phyloP scores from a whole-genome alignment of 2,888 invertebrate genomes.

The Poecilobothrus nobilitatus region DNA sequence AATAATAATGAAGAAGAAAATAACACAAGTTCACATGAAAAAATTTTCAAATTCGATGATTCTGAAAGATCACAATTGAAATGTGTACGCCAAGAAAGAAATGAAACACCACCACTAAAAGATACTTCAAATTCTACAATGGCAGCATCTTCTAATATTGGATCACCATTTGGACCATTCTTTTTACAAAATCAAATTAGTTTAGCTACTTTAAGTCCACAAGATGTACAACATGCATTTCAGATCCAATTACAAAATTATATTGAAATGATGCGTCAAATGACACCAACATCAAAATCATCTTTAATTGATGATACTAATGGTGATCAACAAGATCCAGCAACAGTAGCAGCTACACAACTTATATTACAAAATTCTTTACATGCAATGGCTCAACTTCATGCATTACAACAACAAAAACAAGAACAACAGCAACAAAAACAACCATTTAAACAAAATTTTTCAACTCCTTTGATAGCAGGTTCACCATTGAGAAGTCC shows the following conservation, averaged over 20 bases:
- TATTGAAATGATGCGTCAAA: conserved; percentile 37
- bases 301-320: not conserved
- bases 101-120: conserved; percentile 12
- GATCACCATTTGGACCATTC: conserved; percentile 34
- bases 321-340: conserved; percentile 7
- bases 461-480: conserved; percentile 35
- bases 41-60: conserved; percentile 7
- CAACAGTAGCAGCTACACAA: conserved; percentile 46
- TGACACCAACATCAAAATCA: not conserved
- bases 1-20: not conserved
- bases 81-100: not conserved
- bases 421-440: conserved; percentile 43
- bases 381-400: conserved; percentile 77
- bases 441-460: conserved; percentile 33
- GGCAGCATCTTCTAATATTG: conserved; percentile 30
- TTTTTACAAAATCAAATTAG: conserved; percentile 35
- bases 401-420: conserved; percentile 64
- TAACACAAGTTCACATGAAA: not conserved
- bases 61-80: not conserved
- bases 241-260: conserved; percentile 42
- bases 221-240: conserved; percentile 38
- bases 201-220: conserved; percentile 28
- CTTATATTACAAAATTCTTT: conserved; percentile 64
- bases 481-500: conserved; percentile 43
- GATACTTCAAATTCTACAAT: conserved; percentile 18